Evolutionary conservation across 2,888 invertebrate genomes (phyloP).

Genomic region (Ommatoiulus sabulosus): DNA sequence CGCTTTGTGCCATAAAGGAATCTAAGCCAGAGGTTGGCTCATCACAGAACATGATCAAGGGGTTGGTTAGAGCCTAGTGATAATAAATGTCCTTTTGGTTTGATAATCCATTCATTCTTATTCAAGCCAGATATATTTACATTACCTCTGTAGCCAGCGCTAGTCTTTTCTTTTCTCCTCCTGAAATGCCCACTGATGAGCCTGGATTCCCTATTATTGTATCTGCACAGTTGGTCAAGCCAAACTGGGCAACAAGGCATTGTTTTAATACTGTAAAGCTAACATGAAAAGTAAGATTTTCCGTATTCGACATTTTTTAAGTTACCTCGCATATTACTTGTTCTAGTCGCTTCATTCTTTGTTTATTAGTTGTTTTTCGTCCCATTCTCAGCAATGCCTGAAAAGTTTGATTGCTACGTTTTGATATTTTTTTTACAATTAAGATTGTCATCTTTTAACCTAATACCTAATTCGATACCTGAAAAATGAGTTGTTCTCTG

Average conservation of each 20-base stretch:
- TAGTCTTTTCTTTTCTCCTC: slow-evolving; percentile 94
- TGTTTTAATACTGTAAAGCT: background rate
- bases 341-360: slow-evolving; percentile 83
- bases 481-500: slow-evolving; percentile 87
- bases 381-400: slow-evolving; percentile 88
- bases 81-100: background rate
- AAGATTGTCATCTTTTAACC: no score
- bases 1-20: slow-evolving; percentile 96
- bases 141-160: slow-evolving; percentile 94
- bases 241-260: slow-evolving; percentile 72
- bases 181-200: slow-evolving; percentile 89
- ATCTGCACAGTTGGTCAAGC: slow-evolving; percentile 88
- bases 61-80: slow-evolving; percentile 79
- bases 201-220: slow-evolving; percentile 92
- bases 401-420: background rate
- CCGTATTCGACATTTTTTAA: background rate
- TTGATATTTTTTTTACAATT: background rate
- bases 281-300: no score
- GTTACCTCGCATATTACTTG: slow-evolving; percentile 83
- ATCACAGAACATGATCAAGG: slow-evolving; percentile 94
- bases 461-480: slow-evolving; percentile 72
- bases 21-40: slow-evolving; percentile 98
- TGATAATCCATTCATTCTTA: background rate
- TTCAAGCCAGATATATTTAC: background rate
- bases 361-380: slow-evolving; percentile 77